These are phyloP conservation scores for Anguilla megastoma DNA, from an alignment of 2,797 vertebrate genomes.

Conservation along the genomic window DNA sequence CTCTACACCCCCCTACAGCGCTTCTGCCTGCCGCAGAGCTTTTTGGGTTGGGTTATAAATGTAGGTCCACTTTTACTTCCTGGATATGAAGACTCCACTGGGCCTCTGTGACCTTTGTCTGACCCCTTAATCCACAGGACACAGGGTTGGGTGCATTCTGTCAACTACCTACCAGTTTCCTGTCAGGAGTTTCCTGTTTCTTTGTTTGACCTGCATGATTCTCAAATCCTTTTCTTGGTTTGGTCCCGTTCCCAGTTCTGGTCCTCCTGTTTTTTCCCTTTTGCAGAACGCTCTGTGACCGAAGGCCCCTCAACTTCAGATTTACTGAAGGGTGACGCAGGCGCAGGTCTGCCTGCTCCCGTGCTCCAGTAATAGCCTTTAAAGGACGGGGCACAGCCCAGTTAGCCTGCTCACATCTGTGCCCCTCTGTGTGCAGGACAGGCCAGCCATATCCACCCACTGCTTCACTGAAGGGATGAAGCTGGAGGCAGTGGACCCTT, in stretches of 20 bases:
- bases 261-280: background rate
- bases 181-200: background rate
- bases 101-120: background rate
- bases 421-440: conserved; percentile 76
- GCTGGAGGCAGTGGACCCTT: conserved; percentile 89
- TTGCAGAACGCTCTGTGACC: background rate
- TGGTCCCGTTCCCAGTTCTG: background rate
- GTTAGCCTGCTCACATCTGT: background rate
- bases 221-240: background rate
- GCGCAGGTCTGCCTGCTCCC: background rate
- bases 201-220: background rate
- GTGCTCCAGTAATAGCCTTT: background rate
- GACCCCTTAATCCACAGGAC: background rate
- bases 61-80: background rate
- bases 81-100: conserved; percentile 13
- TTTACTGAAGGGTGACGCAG: background rate
- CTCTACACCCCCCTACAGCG: background rate
- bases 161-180: background rate
- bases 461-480: conserved; percentile 92
- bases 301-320: background rate
- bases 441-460: conserved; percentile 78
- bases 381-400: background rate
- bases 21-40: background rate
- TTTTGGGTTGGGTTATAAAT: background rate
- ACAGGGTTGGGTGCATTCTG: background rate